Conservation (phyloP, 2,888 invertebrate species). For the Drosophila paracracens region DNA sequence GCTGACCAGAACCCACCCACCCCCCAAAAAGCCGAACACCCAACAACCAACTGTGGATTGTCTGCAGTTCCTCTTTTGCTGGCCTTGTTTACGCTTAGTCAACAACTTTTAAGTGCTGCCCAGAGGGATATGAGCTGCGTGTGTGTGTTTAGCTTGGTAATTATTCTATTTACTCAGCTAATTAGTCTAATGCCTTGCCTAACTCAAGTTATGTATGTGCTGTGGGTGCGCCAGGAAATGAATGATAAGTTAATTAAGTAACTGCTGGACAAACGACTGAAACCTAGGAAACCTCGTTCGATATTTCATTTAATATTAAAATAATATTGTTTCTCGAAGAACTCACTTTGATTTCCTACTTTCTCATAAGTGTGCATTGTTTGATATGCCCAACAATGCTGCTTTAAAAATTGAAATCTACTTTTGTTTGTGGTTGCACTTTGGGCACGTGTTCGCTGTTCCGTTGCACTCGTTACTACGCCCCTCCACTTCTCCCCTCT, state of each 20-base stretch:
- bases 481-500: background rate
- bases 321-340: background rate
- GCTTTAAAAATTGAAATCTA: background rate
- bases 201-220: constrained; percentile 16
- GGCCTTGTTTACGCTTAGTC: constrained; percentile 61
- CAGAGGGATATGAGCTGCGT: constrained; percentile 45
- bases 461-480: background rate
- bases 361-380: background rate
- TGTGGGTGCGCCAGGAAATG: constrained; percentile 43
- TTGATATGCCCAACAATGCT: background rate
- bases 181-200: constrained; percentile 58
- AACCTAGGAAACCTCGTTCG: background rate
- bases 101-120: constrained; percentile 47
- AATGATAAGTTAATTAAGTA: constrained; percentile 25
- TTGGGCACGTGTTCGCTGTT: constrained; percentile 54
- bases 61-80: constrained; percentile 29
- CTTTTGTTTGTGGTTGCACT: constrained; percentile 27
- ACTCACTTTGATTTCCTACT: background rate
- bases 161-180: constrained; percentile 60
- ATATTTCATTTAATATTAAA: background rate
- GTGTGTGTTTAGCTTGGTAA: constrained; percentile 26
- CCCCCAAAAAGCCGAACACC: constrained; percentile 7
- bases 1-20: background rate
- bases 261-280: background rate
- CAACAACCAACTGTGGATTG: constrained; percentile 76